Percentiles rank a stretch among this genome's conserved stretches.
phyloP scores from a whole-genome alignment of 2,797 vertebrate species.

The Eidolon dupreanum region DNA sequence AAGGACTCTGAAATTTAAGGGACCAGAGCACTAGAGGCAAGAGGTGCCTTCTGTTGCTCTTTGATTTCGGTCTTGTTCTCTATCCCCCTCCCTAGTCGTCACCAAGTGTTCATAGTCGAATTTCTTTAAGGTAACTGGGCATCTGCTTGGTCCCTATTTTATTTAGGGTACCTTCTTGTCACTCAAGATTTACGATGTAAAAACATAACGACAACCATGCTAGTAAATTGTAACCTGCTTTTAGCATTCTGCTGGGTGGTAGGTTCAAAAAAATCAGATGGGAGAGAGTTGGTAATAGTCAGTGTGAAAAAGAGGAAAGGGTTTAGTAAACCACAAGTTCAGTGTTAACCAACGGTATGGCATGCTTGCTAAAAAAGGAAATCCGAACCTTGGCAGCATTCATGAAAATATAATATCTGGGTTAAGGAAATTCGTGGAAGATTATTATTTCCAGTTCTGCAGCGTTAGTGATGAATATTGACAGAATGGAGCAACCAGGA shows the following conservation, averaged over 20 bases:
- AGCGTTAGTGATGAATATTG: neutral
- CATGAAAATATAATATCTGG: neutral
- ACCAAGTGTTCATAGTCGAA: neutral
- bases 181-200: neutral
- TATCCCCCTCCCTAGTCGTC: neutral
- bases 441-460: conserved; percentile 15
- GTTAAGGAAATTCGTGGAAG: neutral
- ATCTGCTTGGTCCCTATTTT: neutral
- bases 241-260: neutral
- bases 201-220: neutral
- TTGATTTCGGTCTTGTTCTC: neutral
- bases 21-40: neutral
- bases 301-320: conserved; percentile 27
- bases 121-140: neutral
- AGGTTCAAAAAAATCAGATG: neutral
- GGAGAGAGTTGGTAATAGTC: neutral
- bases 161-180: neutral
- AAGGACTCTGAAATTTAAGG: neutral
- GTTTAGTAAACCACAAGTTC: neutral
- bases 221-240: neutral
- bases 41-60: neutral
- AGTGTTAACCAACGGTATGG: neutral
- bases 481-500: neutral
- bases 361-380: neutral
- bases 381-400: neutral